These are phyloP conservation scores for Pteromalus puparum DNA, from an alignment of 1,140 invertebrate species.

Conservation along the genomic window DNA sequence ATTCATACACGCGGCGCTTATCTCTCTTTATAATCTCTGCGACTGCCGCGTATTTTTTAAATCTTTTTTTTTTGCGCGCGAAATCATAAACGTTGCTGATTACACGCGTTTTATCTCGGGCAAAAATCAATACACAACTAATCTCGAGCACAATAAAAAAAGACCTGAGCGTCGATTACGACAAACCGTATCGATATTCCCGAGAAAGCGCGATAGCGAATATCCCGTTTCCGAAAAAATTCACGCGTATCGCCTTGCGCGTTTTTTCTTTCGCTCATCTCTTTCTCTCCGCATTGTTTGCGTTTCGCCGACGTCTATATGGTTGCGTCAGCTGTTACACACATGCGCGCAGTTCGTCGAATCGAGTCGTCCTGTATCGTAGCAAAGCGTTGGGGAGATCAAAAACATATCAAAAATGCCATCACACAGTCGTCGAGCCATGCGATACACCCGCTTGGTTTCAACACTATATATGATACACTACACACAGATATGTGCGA, in stretches of 20 bases:
- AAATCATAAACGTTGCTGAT: neutral
- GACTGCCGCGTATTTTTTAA: neutral
- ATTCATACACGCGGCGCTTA: neutral
- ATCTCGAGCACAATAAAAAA: no score
- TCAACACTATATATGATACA: neutral
- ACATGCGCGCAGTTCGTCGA: neutral
- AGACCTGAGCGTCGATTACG: neutral
- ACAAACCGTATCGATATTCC: neutral
- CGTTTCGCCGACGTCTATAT: neutral
- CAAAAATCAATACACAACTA: no score
- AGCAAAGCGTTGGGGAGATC: neutral
- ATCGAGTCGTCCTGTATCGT: neutral
- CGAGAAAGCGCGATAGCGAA: neutral
- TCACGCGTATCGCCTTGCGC: neutral
- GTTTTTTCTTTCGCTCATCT: neutral
- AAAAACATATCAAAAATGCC: neutral
- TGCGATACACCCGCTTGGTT: neutral
- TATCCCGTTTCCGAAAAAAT: neutral
- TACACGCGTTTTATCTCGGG: neutral
- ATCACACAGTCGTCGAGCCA: neutral
- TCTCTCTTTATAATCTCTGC: neutral
- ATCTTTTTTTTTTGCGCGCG: neutral
- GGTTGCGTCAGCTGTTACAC: neutral
- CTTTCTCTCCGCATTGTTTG: neutral
- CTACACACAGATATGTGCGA: neutral